These are phyloP conservation scores for Epinephelus lanceolatus DNA, from an alignment of 2,113 vertebrate genomes.

Conservation along the genomic window DNA sequence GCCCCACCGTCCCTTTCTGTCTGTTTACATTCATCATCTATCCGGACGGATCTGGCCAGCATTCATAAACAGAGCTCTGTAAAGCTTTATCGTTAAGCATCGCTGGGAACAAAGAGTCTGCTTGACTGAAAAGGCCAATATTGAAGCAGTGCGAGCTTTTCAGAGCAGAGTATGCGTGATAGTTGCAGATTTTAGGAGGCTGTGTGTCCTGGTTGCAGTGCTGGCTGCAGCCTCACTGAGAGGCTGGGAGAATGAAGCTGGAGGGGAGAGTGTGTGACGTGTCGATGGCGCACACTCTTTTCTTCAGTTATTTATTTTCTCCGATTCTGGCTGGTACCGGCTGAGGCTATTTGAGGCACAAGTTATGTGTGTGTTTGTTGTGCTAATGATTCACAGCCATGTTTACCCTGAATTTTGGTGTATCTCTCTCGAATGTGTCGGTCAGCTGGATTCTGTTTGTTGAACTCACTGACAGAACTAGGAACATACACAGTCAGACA, in stretches of 20 bases:
- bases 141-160: conserved; percentile 24
- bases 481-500: not conserved
- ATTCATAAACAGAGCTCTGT: conserved; percentile 40
- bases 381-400: conserved; percentile 35
- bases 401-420: conserved; percentile 3
- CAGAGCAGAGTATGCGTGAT: conserved; percentile 6
- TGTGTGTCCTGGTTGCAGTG: conserved; percentile 43
- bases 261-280: conserved; percentile 57
- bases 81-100: conserved; percentile 35
- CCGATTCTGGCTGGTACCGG: conserved; percentile 54
- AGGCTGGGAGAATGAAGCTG: conserved; percentile 39
- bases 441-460: not conserved
- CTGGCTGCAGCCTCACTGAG: conserved; percentile 48
- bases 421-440: not conserved
- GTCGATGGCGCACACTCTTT: conserved; percentile 57
- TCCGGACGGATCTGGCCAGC: conserved; percentile 37
- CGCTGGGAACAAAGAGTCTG: conserved; percentile 21
- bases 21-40: conserved; percentile 54
- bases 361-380: conserved; percentile 35
- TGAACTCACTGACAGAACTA: not conserved
- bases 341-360: conserved; percentile 62
- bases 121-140: conserved; percentile 14
- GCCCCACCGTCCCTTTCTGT: conserved; percentile 39
- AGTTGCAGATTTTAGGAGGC: conserved; percentile 41
- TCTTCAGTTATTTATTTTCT: conserved; percentile 67